Evolutionary conservation across 2,113 vertebrate species (phyloP), one percentile per base, ranked within the genome.

Genomic region (Mirza zaza): DNA sequence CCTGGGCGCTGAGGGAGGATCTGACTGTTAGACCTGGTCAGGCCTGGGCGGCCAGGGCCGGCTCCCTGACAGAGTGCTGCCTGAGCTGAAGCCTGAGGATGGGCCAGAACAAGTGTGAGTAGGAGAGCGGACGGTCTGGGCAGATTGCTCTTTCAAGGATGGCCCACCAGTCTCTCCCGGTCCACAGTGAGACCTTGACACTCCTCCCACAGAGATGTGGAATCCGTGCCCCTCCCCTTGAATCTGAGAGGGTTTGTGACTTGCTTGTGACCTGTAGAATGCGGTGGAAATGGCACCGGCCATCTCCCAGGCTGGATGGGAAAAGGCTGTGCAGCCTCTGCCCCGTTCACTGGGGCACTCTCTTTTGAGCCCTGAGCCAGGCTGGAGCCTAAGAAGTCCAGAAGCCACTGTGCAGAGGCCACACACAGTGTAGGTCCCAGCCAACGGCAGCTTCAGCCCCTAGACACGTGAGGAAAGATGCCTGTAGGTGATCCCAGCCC

Each of bases 361-460:
- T 70, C 48, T 75, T 52, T 15, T 4, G 36, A 75, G 9, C 70
- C 9, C 34, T 7, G 79, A 90, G 57, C 48, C 77, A 34, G 20
- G 55, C 85, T 45, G 25, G 50, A 50, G 15, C 59, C 68, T 2
- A 42, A 90, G 67, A 65, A 39, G 32, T 55, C 50, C 55, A 21
- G 63, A n/a, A 73, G 70, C 65, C 5, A 48, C 80, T 23, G 8
- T 0, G 13, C 6, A 20, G 45, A 55, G 59, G 67, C 65, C 25
- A 0, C 2, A 2, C 6, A 3, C n/a, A 17, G 6, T 8, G 2
- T 7, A 8, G 70, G 36, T 61, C 34, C 8, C n/a, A 39, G 39
- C 25, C 6, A 39, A 57, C 29, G 36, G 65, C 20, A 13, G 48
- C n/a, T 13, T n/a, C 45, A 17, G 0, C 82, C n/a, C 32, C 68